Evolutionary conservation across 2,888 invertebrate species (phyloP).

Genomic region (Schizaphis graminum): DNA sequence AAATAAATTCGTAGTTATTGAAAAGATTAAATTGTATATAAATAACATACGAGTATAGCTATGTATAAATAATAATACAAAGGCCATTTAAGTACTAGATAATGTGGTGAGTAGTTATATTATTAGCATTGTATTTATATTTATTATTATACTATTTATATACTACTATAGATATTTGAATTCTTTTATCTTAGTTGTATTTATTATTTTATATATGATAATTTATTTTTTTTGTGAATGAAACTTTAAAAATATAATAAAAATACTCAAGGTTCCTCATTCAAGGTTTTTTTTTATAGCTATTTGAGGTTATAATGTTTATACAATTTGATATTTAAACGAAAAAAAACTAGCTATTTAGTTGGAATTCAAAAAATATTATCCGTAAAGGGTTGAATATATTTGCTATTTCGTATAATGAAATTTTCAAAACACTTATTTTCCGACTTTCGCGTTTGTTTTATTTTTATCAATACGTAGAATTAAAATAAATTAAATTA

Average conservation of each 20-base stretch:
- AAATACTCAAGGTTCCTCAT: background rate
- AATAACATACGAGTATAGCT: background rate
- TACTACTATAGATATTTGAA: no score
- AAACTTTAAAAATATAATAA: background rate
- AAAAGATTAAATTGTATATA: background rate
- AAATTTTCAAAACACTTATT: background rate
- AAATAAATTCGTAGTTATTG: background rate
- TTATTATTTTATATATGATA: no score
- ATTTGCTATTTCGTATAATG: background rate
- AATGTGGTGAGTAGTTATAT: background rate
- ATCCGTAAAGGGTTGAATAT: background rate
- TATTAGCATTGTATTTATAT: background rate
- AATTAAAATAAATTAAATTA: background rate
- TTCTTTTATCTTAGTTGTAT: no score
- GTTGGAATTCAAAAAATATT: background rate
- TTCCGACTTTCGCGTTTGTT: background rate
- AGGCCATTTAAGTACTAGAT: background rate
- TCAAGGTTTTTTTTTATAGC: background rate
- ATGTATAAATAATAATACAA: background rate
- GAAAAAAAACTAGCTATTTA: background rate
- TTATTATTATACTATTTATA: background rate
- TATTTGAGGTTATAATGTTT: background rate
- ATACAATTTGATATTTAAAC: background rate
- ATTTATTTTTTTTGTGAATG: background rate
- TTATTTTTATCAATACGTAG: background rate